Evolutionary conservation across 2,888 invertebrate genomes (phyloP).

Genomic region (Andrena bicolor): DNA sequence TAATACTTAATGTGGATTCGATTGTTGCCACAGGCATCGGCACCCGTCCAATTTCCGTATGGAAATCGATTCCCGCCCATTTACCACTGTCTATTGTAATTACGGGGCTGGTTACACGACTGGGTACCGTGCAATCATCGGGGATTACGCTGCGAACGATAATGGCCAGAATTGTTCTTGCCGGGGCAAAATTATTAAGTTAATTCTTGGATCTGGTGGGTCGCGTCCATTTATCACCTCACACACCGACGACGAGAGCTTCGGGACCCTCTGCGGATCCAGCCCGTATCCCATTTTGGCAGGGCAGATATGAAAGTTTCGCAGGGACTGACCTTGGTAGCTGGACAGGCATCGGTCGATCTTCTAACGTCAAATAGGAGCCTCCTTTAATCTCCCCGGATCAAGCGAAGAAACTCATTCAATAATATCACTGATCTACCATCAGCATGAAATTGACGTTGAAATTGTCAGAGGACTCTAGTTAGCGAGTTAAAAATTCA

Average conservation of each 20-base stretch:
- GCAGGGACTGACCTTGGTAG: too few species aligned
- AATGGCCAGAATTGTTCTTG: constrained; percentile 54
- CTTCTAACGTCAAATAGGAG: constrained; percentile 6
- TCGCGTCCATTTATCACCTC: constrained; percentile 6
- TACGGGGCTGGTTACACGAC: constrained; percentile 60
- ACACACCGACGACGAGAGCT: background rate
- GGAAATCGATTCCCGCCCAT: constrained; percentile 55
- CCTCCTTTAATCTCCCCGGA: constrained; percentile 3
- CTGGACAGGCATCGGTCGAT: background rate
- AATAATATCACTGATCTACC: background rate
- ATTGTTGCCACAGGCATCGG: constrained; percentile 47
- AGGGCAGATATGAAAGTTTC: constrained; percentile 10
- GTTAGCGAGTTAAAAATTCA: too few species aligned
- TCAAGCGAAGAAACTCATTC: constrained; percentile 26
- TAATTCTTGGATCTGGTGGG: constrained; percentile 42
- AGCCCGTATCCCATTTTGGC: background rate
- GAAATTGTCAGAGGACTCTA: too few species aligned
- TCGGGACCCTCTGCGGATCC: too few species aligned
- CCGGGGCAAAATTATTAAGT: constrained; percentile 63
- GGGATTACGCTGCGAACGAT: constrained; percentile 53
- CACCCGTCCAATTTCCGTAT: constrained; percentile 50
- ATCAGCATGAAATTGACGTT: too few species aligned
- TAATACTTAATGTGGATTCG: constrained; percentile 40
- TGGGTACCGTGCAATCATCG: constrained; percentile 49
- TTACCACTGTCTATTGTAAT: constrained; percentile 59